Percentiles rank a stretch among this genome's conserved stretches.
These are phyloP conservation scores for Rhombomys opimus DNA, from an alignment of 2,113 vertebrate genomes.

Conservation along the genomic window DNA sequence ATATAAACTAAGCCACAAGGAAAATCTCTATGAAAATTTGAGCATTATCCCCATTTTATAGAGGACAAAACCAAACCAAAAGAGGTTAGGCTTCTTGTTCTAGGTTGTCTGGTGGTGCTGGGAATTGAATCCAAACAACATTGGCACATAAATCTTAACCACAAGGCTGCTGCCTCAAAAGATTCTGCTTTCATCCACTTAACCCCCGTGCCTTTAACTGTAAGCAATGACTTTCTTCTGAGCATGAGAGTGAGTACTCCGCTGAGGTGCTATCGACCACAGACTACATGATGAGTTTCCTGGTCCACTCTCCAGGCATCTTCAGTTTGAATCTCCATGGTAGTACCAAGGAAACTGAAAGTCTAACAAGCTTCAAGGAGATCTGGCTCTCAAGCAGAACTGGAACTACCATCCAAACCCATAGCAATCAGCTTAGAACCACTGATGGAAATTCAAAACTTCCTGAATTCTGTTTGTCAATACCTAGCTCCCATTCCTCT, in stretches of 20 bases:
- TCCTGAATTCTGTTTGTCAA: not conserved
- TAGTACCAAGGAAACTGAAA: not conserved
- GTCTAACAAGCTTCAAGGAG: not conserved
- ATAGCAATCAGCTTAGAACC: not conserved
- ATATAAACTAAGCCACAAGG: not conserved
- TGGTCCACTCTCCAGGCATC: not conserved
- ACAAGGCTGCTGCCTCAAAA: not conserved
- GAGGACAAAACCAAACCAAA: not conserved
- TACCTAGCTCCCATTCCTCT: not conserved
- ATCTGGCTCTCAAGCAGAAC: not conserved
- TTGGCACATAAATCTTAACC: not conserved
- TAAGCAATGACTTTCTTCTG: not conserved
- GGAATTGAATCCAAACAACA: not conserved
- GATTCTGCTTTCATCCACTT: not conserved
- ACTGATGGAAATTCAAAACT: not conserved
- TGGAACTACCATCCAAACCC: not conserved
- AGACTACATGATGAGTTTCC: not conserved
- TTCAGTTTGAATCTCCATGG: not conserved
- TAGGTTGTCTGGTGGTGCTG: not conserved
- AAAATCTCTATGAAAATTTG: not conserved
- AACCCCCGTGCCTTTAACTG: not conserved
- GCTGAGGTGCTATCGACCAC: not conserved
- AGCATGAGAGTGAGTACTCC: not conserved
- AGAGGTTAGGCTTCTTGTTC: not conserved
- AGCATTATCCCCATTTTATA: not conserved